These are phyloP conservation scores for Pangasius macronema DNA, from an alignment of 2,797 vertebrate genomes.

Conservation along the genomic window DNA sequence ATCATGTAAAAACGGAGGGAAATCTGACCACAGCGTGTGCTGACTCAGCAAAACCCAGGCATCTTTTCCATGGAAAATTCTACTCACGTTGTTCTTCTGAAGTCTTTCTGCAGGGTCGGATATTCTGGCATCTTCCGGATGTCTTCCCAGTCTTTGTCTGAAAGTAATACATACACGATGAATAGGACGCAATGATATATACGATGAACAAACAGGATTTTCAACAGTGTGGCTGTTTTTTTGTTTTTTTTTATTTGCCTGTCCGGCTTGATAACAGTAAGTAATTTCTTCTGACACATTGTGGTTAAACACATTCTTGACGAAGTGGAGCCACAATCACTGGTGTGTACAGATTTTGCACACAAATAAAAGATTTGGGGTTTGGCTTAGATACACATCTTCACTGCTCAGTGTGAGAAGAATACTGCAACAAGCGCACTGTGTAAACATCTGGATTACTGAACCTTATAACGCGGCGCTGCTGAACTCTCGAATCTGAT, in stretches of 20 bases:
- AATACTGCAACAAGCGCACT: too few species aligned
- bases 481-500: too few species aligned
- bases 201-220: not conserved
- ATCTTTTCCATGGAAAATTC: not conserved
- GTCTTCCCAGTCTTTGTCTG: slow-evolving; percentile 99
- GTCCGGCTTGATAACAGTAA: not conserved
- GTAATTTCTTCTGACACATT: not conserved
- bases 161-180: not conserved
- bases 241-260: not conserved
- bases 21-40: not conserved
- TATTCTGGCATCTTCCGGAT: slow-evolving; percentile 98
- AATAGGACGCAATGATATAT: too few species aligned
- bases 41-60: not conserved
- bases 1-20: not conserved
- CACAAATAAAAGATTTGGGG: not conserved
- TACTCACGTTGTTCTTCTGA: slow-evolving; percentile 97
- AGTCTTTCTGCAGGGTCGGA: slow-evolving; percentile 96
- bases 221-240: not conserved
- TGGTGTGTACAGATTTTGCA: not conserved
- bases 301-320: not conserved
- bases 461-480: too few species aligned
- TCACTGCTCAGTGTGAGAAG: too few species aligned
- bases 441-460: too few species aligned
- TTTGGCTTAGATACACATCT: not conserved
- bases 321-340: not conserved